Evolutionary conservation across 2,888 invertebrate species (phyloP).

Genomic region (Diachrysia chrysitis): DNA sequence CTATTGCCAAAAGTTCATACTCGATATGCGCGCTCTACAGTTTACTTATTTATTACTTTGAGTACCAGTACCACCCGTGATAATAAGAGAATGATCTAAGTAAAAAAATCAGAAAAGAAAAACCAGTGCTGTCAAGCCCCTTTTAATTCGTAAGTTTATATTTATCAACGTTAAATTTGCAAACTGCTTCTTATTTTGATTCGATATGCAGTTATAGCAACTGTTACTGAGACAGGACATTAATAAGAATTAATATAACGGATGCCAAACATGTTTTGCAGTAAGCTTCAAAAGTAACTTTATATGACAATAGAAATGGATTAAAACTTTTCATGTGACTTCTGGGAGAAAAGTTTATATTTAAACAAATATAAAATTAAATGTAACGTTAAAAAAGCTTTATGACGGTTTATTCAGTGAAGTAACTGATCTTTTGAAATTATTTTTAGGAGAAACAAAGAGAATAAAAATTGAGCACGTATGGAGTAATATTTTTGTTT

Average conservation of each 20-base stretch:
- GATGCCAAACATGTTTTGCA: conserved; percentile 30
- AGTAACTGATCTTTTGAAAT: background rate
- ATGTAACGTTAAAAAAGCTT: too few species aligned
- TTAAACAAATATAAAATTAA: background rate
- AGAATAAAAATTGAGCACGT: too few species aligned
- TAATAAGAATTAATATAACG: conserved; percentile 10
- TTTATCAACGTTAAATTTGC: background rate
- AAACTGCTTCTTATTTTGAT: background rate
- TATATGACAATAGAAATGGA: background rate
- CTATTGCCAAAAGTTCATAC: too few species aligned
- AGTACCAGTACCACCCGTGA: too few species aligned
- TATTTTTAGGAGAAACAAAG: background rate
- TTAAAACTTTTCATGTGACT: conserved; percentile 2
- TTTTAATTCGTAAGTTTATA: too few species aligned
- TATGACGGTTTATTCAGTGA: background rate
- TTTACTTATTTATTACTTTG: too few species aligned
- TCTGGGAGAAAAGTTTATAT: background rate
- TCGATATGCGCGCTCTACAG: too few species aligned
- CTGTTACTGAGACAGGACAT: conserved; percentile 1
- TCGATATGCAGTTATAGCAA: background rate
- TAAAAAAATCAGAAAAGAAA: too few species aligned
- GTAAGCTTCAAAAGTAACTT: conserved; percentile 13
- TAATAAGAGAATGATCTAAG: too few species aligned
- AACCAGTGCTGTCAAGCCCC: too few species aligned
- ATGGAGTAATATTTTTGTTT: too few species aligned